Evolutionary conservation across 1,140 invertebrate genomes (phyloP), one percentile per base, ranked within the genome.

Genomic region (Fopius arisanus): DNA sequence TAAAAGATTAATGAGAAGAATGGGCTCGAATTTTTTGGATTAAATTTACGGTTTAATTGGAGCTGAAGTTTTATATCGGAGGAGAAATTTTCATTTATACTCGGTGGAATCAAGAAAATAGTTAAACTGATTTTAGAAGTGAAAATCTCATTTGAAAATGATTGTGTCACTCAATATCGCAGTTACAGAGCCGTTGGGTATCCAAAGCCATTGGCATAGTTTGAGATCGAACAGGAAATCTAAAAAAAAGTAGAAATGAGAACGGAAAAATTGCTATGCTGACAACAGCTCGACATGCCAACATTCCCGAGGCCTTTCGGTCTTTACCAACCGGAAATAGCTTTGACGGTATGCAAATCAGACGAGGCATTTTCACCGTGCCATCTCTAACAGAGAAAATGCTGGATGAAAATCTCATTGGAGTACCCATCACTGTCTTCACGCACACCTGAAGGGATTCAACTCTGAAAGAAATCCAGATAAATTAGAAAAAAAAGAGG

Each of bases 191-290:
- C n/a, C n/a, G n/a, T n/a, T n/a, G n/a, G n/a, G n/a, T 7, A 10
- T 37, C 3, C 33, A 12, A 37, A 37, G 33, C 33, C 33, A 2
- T 37, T 37, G 33, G 33, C 33, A 59, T 26, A 26, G 54, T 23
- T 59, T 10, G 19, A 59, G 54, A 26, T 59, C 10, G 54, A 59
- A 26, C 21, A 26, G 19, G 19, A 59, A 14, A 59, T 9, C 23
- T 19, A n/a, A 26, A 59, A 59, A 59, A 59, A 59, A 59, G 2
- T 59, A 59, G 54, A 59, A 59, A 59, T 26, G 54, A 59, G 54
- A 19, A 59, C 54, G 26, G 54, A 59, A 26, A 26, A 28, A 59
- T 59, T 21, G 16, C 54, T 3, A 59, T 59, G 14, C 54, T 59
- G 54, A 59, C 54, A 59, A 26, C 54, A 10, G 21, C 26, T 59